These are phyloP conservation scores for Anabacerthia variegaticeps DNA, from an alignment of 2,797 vertebrate genomes.

Conservation along the genomic window DNA sequence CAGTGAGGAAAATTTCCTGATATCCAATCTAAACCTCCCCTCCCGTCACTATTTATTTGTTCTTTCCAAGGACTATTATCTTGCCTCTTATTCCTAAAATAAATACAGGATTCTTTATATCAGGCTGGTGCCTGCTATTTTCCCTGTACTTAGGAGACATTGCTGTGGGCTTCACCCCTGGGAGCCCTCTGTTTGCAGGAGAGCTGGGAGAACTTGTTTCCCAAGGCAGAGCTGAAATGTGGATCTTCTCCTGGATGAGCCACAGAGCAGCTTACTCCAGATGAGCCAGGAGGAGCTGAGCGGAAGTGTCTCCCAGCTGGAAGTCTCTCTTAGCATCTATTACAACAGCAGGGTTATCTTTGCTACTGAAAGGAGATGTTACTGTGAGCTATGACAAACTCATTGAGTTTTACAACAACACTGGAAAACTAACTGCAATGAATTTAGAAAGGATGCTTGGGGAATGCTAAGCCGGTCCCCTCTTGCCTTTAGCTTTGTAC, in stretches of 20 bases:
- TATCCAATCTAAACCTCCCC: not conserved
- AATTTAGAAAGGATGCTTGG: slow-evolving; percentile 21
- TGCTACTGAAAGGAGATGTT: slow-evolving; percentile 41
- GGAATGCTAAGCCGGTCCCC: slow-evolving; percentile 22
- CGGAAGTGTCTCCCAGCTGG: slow-evolving; percentile 28
- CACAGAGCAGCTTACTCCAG: slow-evolving; percentile 17
- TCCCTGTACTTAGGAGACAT: not conserved
- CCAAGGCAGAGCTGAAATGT: not conserved
- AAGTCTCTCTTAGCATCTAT: slow-evolving; percentile 57
- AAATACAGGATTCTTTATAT: not conserved
- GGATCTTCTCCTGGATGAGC: slow-evolving; percentile 17
- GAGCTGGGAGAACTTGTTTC: not conserved
- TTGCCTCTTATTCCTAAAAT: not conserved
- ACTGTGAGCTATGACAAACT: slow-evolving; percentile 55
- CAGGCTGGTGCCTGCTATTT: not conserved
- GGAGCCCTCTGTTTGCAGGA: not conserved
- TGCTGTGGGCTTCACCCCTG: not conserved
- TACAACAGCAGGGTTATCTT: slow-evolving; percentile 57
- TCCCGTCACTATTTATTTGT: not conserved
- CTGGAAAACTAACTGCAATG: slow-evolving; percentile 20
- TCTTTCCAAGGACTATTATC: not conserved
- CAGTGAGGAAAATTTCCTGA: not conserved
- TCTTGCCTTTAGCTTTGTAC: not conserved
- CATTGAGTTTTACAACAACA: slow-evolving; percentile 49
- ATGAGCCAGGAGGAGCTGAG: slow-evolving; percentile 46